Conservation (phyloP, 1,140 invertebrate genomes). For the Drosophila quadrilineata region DNA sequence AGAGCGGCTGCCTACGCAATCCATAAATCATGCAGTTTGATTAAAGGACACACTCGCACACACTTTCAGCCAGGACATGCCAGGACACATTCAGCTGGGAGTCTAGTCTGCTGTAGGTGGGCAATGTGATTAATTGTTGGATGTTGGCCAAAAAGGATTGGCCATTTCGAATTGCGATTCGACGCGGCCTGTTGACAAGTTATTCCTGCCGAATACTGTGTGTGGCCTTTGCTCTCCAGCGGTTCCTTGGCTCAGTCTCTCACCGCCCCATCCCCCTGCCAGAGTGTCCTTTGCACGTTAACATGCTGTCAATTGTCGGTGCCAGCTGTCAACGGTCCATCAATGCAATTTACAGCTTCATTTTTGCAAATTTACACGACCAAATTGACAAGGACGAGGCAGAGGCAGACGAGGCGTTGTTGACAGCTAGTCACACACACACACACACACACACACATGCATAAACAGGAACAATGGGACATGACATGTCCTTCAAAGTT, state of each 20-base stretch:
- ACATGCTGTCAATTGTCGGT: conserved; percentile 58
- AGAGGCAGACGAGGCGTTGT: conserved; percentile 26
- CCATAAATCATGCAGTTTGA: conserved; percentile 68
- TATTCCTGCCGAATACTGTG: conserved; percentile 25
- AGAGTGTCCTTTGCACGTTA: conserved; percentile 10
- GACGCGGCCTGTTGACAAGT: conserved; percentile 67
- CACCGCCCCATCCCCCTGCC: neutral
- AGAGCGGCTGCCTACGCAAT: conserved; percentile 18
- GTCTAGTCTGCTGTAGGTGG: conserved; percentile 56
- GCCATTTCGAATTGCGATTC: conserved; percentile 63
- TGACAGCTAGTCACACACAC: conserved; percentile 54
- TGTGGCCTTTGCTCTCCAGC: no score
- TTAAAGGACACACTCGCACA: conserved; percentile 65
- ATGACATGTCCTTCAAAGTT: conserved; percentile 58
- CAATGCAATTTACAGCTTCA: conserved; percentile 76
- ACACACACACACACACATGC: no score
- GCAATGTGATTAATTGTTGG: conserved; percentile 58
- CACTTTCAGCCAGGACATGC: no score
- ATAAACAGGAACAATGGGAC: conserved; percentile 37
- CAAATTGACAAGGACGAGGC: conserved; percentile 41
- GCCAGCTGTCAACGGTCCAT: conserved; percentile 65
- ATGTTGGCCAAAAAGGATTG: conserved; percentile 56
- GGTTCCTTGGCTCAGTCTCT: no score
- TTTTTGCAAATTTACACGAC: conserved; percentile 68
- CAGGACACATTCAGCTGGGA: conserved; percentile 20